phyloP scores from a whole-genome alignment of 2,113 vertebrate genomes.

The Sitta europaea region DNA sequence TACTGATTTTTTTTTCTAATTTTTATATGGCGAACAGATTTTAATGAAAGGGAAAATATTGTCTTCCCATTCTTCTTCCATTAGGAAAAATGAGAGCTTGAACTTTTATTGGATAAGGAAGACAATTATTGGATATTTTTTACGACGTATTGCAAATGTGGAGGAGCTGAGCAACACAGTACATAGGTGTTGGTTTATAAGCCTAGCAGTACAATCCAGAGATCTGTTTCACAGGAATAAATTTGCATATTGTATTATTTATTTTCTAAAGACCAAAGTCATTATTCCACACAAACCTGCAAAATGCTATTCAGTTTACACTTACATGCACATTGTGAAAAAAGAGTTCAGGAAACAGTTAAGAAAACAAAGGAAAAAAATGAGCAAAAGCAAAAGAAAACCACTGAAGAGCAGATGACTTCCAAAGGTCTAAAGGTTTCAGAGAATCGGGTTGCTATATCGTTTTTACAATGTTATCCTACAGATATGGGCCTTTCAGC shows the following conservation, averaged over 20 bases:
- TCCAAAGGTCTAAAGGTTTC: neutral
- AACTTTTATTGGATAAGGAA: neutral
- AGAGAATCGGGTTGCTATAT: accelerated
- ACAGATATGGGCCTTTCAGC: neutral
- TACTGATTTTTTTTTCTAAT: neutral
- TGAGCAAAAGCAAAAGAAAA: neutral
- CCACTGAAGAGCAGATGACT: accelerated
- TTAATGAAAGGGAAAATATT: neutral
- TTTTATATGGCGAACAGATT: neutral
- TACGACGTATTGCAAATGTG: neutral
- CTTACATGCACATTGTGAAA: neutral
- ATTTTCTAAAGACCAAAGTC: neutral
- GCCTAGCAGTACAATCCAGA: neutral
- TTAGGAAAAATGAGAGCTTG: neutral
- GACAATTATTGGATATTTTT: neutral
- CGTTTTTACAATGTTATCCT: neutral
- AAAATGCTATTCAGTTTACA: neutral
- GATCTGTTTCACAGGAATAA: neutral
- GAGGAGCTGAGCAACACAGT: neutral
- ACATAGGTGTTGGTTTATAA: neutral
- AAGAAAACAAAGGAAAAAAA: neutral
- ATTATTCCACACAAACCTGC: neutral
- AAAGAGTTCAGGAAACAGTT: neutral
- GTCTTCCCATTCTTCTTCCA: neutral
- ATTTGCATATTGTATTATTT: neutral